Percentiles rank a stretch among this genome's conserved stretches.
These are phyloP conservation scores for Dunckerocampus dactyliophorus DNA, from an alignment of 2,113 vertebrate species.

Conservation along the genomic window DNA sequence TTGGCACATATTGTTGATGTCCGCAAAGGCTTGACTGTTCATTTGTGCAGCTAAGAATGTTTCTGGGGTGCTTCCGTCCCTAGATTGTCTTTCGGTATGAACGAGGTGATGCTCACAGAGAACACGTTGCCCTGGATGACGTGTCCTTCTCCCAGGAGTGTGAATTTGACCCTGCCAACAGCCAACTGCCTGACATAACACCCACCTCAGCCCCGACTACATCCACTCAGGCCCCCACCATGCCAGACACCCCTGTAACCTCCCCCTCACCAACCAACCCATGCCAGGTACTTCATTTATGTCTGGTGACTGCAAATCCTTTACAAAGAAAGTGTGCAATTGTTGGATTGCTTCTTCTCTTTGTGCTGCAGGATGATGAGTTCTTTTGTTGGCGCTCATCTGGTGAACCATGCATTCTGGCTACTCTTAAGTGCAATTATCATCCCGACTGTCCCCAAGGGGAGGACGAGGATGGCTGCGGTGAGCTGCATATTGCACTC, in stretches of 20 bases:
- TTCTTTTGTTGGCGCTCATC: conserved; percentile 66
- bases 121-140: conserved; percentile 65
- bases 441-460: conserved; percentile 53
- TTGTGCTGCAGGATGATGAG: conserved; percentile 52
- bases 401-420: conserved; percentile 44
- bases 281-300: conserved; percentile 52
- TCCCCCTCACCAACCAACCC: conserved; percentile 24
- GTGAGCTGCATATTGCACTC: conserved; percentile 33
- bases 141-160: conserved; percentile 70
- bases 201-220: conserved; percentile 29
- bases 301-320: neutral
- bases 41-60: too few relatives aligned
- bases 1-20: neutral
- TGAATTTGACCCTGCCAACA: conserved; percentile 61
- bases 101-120: conserved; percentile 12
- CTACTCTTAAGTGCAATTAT: conserved; percentile 52
- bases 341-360: neutral
- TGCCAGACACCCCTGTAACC: neutral
- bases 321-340: neutral
- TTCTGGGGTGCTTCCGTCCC: neutral
- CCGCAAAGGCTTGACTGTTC: too few relatives aligned
- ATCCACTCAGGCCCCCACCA: neutral
- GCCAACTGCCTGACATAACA: conserved; percentile 45
- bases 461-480: conserved; percentile 58
- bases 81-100: conserved; percentile 66